Evolutionary conservation across 2,113 vertebrate species (phyloP), one percentile per base, ranked within the genome.

Genomic region (Litocranius walleri): DNA sequence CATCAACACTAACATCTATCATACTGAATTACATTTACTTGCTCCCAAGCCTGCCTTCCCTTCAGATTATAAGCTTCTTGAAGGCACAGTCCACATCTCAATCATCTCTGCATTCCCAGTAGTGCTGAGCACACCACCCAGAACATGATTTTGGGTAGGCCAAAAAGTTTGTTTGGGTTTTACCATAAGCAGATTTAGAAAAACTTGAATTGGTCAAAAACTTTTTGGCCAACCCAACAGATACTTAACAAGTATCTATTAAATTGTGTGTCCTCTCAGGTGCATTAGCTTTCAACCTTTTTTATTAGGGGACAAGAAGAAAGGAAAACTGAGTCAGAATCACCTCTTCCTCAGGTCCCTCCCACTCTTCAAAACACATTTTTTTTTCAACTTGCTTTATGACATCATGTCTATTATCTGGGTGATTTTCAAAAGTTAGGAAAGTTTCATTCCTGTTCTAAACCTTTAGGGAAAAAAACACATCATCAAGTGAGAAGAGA

Each of bases 361-460:
- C 30, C 6, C 45, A 3, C 6, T 94, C 45, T 48, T 86, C 21
- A 77, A n/a, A 74, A 93, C 7, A 59, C 11, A 30, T 59, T 64
- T 82, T 85, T 85, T 3, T 77, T 13, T 6, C 64, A 67, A 21
- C 11, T 15, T 94, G 61, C 77, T 88, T 29, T 89, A 62, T 61
- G 33, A n/a, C 25, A 87, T 50, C 71, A 81, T n/a, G 15, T 62
- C 48, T 48, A 62, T 57, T 15, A 61, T 67, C n/a, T 86, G 48
- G 64, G 8, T 92, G 92, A 82, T 71, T 96, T 64, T 77, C 86
- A 43, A 83, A 91, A 95, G 27, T 48, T 77, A 90, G 52, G 16
- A 9, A 61, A 81, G 40, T 81, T 92, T 90, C 67, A 71, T 48
- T 45, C 52, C 25, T 83, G 19, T 85, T 81, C 62, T 82, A 80